Conservation (phyloP, 2,797 vertebrate species). For the Pygocentrus nattereri region DNA sequence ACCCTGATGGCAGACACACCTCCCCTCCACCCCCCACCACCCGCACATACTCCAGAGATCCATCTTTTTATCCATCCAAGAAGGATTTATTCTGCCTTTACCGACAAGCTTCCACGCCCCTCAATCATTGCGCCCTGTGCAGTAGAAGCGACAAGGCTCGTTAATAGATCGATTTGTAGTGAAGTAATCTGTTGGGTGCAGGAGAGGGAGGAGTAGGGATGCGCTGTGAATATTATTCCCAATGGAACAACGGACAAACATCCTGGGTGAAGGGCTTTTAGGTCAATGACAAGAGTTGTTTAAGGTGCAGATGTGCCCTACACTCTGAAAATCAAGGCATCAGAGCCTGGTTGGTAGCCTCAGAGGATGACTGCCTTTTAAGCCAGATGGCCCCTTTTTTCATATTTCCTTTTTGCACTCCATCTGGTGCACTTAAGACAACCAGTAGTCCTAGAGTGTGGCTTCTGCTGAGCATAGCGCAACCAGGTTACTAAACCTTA, state of each 20-base stretch:
- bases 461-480: background rate
- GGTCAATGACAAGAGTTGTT: background rate
- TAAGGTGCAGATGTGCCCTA: background rate
- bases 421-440: background rate
- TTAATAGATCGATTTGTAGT: conserved; percentile 61
- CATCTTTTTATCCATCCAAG: conserved; percentile 62
- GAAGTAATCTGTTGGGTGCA: conserved; percentile 42
- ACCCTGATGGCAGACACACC: conserved; percentile 64
- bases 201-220: conserved; percentile 5
- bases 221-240: conserved; percentile 29
- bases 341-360: background rate
- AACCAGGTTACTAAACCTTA: conserved; percentile 20
- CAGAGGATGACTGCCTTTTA: background rate
- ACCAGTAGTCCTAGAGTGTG: background rate
- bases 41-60: conserved; percentile 38
- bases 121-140: conserved; percentile 46
- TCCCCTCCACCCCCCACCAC: conserved; percentile 45
- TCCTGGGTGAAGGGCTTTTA: conserved; percentile 12
- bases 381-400: background rate
- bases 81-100: conserved; percentile 63
- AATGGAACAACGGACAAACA: conserved; percentile 19
- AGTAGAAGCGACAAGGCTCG: conserved; percentile 46
- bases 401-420: conserved; percentile 1
- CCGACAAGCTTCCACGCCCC: conserved; percentile 49
- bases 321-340: too few relatives aligned